Evolutionary conservation across 2,888 invertebrate species (phyloP), one percentile per base, ranked within the genome.

Genomic region (Melinaea marsaeus): DNA sequence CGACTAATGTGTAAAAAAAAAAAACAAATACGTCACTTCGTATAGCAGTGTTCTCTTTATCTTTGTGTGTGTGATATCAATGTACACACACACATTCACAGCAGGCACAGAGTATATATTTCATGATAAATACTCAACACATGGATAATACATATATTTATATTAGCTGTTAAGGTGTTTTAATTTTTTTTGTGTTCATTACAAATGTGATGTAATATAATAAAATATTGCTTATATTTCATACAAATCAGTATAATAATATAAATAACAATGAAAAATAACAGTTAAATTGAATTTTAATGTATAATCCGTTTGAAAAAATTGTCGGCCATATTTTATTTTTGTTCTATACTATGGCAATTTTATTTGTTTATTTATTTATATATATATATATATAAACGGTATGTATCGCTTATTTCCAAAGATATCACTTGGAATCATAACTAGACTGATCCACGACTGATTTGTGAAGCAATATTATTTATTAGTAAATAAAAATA

Each of bases 391-490:
- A 1, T 22, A 37, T 37, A 7, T 45, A 34, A 22, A 55, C n/a
- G n/a, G 35, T 37, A 59, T 57, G 2, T 46, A 48, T 61, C n/a
- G 55, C 56, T 55, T 57, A 47, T 51, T 51, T 32, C 51, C 51
- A 51, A 51, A 51, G 51, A 51, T 22, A 32, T 51, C 51, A 67
- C 60, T 58, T 69, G 68, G 67, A 67, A 68, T 62, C 61, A 61
- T 68, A 69, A 79, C 77, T 88, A 85, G 89, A 89, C 89, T 89
- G 89, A 90, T 79, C 78, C 79, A 82, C 79, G 89, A 90, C 89
- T 90, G 89, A 90, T 83, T 85, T 83, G 81, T 82, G 75, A 87
- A 89, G 89, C 89, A 89, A 90, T 90, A 89, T 88, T 87, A 86
- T 87, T 88, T 88, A 85, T 83, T 87, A 85, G 84, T 82, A 71